A percentile compares a stretch with the other conserved stretches of the same genome.
These are phyloP conservation scores for Penelope pileata DNA, from an alignment of 2,113 vertebrate species.

Conservation along the genomic window DNA sequence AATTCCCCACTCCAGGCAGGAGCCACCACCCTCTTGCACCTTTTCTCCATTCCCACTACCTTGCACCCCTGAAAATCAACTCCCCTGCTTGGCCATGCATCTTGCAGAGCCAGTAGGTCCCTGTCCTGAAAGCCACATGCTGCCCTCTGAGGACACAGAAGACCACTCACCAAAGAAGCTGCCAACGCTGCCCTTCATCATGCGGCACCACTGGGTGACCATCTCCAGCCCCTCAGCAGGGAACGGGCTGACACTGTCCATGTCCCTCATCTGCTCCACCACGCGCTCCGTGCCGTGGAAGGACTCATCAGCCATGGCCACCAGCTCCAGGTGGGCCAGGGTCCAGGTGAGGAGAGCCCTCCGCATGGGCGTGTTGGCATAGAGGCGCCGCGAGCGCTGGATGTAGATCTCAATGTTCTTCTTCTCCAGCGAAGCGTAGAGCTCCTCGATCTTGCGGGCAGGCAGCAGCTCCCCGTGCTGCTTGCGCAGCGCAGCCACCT, in stretches of 20 bases:
- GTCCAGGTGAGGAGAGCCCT: slow-evolving; percentile 95
- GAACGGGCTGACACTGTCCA: slow-evolving; percentile 89
- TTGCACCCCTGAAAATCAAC: neutral
- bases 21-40: neutral
- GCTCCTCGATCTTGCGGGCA: slow-evolving; percentile 96
- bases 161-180: slow-evolving; percentile 88
- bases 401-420: slow-evolving; percentile 99
- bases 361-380: slow-evolving; percentile 95
- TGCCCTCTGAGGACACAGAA: neutral
- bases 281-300: slow-evolving; percentile 88
- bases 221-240: slow-evolving; percentile 89
- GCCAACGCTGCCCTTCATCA: slow-evolving; percentile 86
- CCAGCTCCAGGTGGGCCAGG: slow-evolving; percentile 86
- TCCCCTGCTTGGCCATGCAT: neutral
- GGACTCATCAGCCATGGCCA: slow-evolving; percentile 86
- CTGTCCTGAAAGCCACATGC: fast-evolving
- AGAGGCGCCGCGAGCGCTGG: slow-evolving; percentile 93
- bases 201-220: slow-evolving; percentile 93
- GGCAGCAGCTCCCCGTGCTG: slow-evolving; percentile 96
- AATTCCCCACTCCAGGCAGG: neutral
- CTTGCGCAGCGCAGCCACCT: slow-evolving; percentile 92
- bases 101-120: neutral
- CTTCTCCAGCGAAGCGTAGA: slow-evolving; percentile 94
- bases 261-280: slow-evolving; percentile 86
- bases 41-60: neutral